Conservation (phyloP, 2,888 invertebrate species). For the Himalopsyche tibetana region DNA sequence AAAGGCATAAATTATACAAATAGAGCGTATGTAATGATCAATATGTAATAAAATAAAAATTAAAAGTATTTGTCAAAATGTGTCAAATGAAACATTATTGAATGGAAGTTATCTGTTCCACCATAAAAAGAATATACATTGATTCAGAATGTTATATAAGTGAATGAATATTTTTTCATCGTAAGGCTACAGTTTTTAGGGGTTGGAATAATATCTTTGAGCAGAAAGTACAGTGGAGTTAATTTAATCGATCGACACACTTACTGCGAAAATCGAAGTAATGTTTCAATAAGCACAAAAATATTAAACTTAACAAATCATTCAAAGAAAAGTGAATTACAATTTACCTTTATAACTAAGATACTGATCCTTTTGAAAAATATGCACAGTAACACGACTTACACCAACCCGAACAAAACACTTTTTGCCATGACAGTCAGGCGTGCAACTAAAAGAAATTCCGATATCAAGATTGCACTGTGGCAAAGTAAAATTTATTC, state of each 20-base stretch:
- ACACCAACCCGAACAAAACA: slow-evolving; percentile 60
- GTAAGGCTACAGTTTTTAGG: slow-evolving; percentile 41
- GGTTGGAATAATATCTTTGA: slow-evolving; percentile 58
- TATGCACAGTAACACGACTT: slow-evolving; percentile 52
- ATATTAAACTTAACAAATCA: slow-evolving; percentile 8
- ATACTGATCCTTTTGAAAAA: slow-evolving; percentile 49
- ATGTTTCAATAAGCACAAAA: neutral
- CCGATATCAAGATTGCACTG: slow-evolving; percentile 21
- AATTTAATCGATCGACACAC: slow-evolving; percentile 63
- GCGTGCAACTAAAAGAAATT: slow-evolving; percentile 56
- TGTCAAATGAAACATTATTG: neutral
- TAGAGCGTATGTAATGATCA: neutral
- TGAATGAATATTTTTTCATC: slow-evolving; percentile 1
- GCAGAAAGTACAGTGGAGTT: slow-evolving; percentile 43
- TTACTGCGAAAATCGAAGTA: slow-evolving; percentile 39
- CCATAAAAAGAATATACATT: neutral
- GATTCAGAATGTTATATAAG: neutral
- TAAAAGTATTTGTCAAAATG: neutral
- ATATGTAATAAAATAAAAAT: neutral
- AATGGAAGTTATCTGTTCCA: neutral
- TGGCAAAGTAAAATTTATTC: neutral
- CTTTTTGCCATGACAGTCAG: slow-evolving; percentile 62
- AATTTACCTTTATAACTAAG: slow-evolving; percentile 50
- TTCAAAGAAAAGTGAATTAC: slow-evolving; percentile 25
- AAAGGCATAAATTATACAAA: too few relatives aligned